Conservation (phyloP, 2,888 invertebrate species). For the Chloroclysta siterata region DNA sequence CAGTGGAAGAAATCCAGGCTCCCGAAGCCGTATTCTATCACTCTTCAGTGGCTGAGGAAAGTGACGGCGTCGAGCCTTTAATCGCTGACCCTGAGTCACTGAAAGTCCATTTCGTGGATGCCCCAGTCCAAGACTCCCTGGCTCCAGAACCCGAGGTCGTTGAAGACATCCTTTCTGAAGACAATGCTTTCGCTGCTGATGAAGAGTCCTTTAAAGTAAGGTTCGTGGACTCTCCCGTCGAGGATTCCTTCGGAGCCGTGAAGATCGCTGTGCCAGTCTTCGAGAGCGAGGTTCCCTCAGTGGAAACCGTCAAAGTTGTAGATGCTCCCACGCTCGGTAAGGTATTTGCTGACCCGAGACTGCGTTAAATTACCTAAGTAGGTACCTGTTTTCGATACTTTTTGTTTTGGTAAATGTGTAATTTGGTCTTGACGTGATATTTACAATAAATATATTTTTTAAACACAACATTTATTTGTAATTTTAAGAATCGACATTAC, state of each 20-base stretch:
- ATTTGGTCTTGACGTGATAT: conserved; percentile 2
- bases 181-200: not conserved
- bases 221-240: conserved; percentile 10
- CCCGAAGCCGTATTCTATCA: not conserved
- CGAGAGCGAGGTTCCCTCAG: not conserved
- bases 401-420: not conserved
- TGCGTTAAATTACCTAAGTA: conserved; percentile 37
- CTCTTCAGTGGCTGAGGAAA: not conserved
- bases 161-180: not conserved
- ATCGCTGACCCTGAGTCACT: not conserved
- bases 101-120: no score
- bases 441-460: not conserved
- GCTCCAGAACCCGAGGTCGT: not conserved
- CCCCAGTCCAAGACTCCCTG: not conserved
- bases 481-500: no score
- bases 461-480: not conserved
- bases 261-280: conserved; percentile 15
- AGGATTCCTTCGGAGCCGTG: not conserved
- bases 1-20: conserved; percentile 2
- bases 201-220: not conserved
- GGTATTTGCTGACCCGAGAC: conserved; percentile 44
- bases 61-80: not conserved
- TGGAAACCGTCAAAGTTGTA: conserved; percentile 33
- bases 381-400: not conserved
- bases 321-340: conserved; percentile 36